phyloP scores from a whole-genome alignment of 2,113 vertebrate species.

The Hippocampus barbouri region DNA sequence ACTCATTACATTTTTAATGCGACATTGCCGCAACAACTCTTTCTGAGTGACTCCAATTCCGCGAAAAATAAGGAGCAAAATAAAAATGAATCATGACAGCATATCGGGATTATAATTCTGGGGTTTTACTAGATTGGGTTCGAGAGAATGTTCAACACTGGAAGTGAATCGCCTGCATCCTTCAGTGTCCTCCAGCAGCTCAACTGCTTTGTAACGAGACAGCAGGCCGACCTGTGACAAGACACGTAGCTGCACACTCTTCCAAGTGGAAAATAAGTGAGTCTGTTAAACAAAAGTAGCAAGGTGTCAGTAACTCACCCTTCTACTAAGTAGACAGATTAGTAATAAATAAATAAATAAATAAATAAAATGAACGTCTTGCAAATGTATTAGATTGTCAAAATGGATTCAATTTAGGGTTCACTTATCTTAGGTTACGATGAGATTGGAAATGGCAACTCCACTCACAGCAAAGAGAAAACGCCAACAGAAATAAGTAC shows the following conservation, averaged over 20 bases:
- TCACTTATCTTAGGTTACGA: too few relatives aligned
- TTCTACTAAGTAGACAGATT: too few relatives aligned
- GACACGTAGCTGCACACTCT: conserved; percentile 41
- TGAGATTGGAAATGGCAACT: too few relatives aligned
- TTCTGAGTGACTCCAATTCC: conserved; percentile 68
- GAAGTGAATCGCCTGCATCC: conserved; percentile 70
- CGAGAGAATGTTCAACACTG: conserved; percentile 72
- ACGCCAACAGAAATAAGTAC: too few relatives aligned
- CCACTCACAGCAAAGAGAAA: too few relatives aligned
- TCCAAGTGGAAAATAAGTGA: conserved; percentile 19
- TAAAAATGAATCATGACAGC: conserved; percentile 73
- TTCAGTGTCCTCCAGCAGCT: conserved; percentile 71
- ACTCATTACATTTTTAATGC: conserved; percentile 79
- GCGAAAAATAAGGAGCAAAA: conserved; percentile 67
- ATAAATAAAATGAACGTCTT: too few relatives aligned
- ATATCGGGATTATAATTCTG: conserved; percentile 70
- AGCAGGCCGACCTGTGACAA: conserved; percentile 45
- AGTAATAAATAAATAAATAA: too few relatives aligned
- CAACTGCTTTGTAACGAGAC: conserved; percentile 60
- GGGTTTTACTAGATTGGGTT: conserved; percentile 72
- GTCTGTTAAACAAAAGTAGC: conserved; percentile 9
- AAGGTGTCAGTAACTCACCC: too few relatives aligned
- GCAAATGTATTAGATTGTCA: too few relatives aligned
- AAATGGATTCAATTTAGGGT: too few relatives aligned
- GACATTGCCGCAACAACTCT: conserved; percentile 73